These are phyloP conservation scores for Drosophila pseudoananassae DNA, from an alignment of 1,140 invertebrate species.

Conservation along the genomic window DNA sequence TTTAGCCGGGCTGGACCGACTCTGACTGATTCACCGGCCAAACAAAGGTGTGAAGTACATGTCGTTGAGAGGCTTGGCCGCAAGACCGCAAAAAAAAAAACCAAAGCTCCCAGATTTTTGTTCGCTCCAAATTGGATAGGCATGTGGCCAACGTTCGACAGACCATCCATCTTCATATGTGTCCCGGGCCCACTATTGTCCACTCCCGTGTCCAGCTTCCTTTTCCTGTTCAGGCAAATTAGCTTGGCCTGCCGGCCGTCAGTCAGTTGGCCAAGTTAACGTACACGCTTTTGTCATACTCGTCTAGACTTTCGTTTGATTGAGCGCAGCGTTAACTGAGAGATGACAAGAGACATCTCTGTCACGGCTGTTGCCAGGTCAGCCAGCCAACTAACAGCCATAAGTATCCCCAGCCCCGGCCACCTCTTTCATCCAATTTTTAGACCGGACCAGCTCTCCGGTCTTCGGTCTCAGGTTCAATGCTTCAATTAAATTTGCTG, in stretches of 20 bases:
- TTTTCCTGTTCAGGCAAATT: constrained; percentile 44
- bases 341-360: constrained; percentile 51
- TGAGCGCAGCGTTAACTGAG: constrained; percentile 44
- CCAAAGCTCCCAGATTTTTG: constrained; percentile 1
- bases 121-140: constrained; percentile 36
- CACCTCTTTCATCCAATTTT: constrained; percentile 19
- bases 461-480: constrained; percentile 47
- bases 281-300: constrained; percentile 48
- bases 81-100: constrained; percentile 12
- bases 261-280: constrained; percentile 60
- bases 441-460: constrained; percentile 19
- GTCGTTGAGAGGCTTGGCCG: constrained; percentile 29
- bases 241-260: constrained; percentile 55
- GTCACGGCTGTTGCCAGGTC: constrained; percentile 37
- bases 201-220: constrained; percentile 8
- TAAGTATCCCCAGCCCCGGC: background rate
- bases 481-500: constrained; percentile 75
- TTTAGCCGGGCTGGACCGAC: constrained; percentile 16
- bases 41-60: constrained; percentile 70
- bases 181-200: background rate
- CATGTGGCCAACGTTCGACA: constrained; percentile 38
- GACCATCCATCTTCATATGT: constrained; percentile 66
- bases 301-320: constrained; percentile 56
- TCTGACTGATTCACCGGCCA: constrained; percentile 28
- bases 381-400: constrained; percentile 5